phyloP scores from a whole-genome alignment of 1,140 invertebrate species.

The Cyrtorhinus lividipennis region DNA sequence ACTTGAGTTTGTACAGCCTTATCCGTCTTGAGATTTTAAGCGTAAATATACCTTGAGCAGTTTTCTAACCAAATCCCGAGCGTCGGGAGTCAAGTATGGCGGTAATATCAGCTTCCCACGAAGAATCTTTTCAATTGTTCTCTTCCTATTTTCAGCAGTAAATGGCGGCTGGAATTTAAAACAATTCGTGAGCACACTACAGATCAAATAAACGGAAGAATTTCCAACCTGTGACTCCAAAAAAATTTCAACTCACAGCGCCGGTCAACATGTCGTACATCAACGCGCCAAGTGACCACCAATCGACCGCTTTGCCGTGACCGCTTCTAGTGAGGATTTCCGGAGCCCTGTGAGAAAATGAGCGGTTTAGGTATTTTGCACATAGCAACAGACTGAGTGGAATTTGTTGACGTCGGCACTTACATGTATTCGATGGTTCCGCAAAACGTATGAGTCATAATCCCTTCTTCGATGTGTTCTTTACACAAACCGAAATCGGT shows the following conservation, averaged over 20 bases:
- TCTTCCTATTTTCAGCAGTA: slow-evolving; percentile 89
- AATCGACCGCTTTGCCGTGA: slow-evolving; percentile 98
- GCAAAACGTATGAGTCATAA: slow-evolving; percentile 96
- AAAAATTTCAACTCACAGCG: slow-evolving; percentile 69
- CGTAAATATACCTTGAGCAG: slow-evolving; percentile 50
- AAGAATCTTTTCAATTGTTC: slow-evolving; percentile 97
- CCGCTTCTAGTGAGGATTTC: slow-evolving; percentile 92
- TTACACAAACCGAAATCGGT: slow-evolving; percentile 99
- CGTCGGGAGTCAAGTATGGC: slow-evolving; percentile 87
- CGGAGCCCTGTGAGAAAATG: slow-evolving; percentile 71
- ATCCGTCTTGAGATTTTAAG: too few species aligned
- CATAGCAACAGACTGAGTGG: not conserved
- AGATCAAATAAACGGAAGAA: too few species aligned
- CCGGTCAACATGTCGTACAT: slow-evolving; percentile 99
- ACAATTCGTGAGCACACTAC: too few species aligned
- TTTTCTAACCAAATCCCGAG: slow-evolving; percentile 78
- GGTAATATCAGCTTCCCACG: slow-evolving; percentile 88
- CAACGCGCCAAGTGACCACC: slow-evolving; percentile 97
- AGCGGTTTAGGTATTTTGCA: too few species aligned
- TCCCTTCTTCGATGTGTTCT: slow-evolving; percentile 90
- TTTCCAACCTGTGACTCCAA: too few species aligned
- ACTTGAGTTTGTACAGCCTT: too few species aligned
- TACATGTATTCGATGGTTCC: slow-evolving; percentile 99
- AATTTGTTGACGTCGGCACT: too few species aligned
- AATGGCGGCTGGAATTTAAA: slow-evolving; percentile 86